Base-by-base conservation (phyloP, 2,113 vertebrate genomes). In the Sylvicapra grimmia region DNA sequence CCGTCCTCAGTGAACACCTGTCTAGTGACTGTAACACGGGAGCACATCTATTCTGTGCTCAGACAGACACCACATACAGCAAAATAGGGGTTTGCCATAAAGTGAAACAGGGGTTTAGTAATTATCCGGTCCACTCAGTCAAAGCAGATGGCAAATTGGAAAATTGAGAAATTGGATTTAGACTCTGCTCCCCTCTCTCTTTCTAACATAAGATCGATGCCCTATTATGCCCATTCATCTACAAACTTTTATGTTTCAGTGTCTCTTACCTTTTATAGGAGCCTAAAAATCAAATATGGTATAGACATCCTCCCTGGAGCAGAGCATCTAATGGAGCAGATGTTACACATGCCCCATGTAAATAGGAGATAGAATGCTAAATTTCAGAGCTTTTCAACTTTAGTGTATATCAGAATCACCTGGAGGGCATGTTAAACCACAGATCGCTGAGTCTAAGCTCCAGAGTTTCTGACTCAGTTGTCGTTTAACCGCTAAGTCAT, bases 11-110 rank as follows among this genome's bases (percentile, higher is more conserved):
- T 1, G 86, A 82, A 89, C 58, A 61, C 54, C 36, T 5, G 31
- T n/a, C 72, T 56, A 44, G 23, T 25, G 77, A 86, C 65, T 61
- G 14, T 3, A 93, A n/a, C 77, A 8, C 14, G 3, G 13, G 29
- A 91, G 31, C 25, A 29, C 6, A 23, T 47, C 65, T 83, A 11
- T 63, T 77, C 61, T 95, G 51, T 40, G 23, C 56, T 93, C 53
- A 84, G 47, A 75, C 61, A 94, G 63, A 87, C 18, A 59, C 13
- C n/a, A 63, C 44, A n/a, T 51, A 61, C 92, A 91, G 87, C 77
- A 58, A 96, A 98, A 90, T 47, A 77, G 59, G 59, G 29, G 79
- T 88, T 25, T 97, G 86, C 31, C 85, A 86, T 84, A 83, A 94
- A 93, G 86, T 63, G 27, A 92, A 96, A 94, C 10, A 59, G 18